Evolutionary conservation across 2,888 invertebrate genomes (phyloP).

Genomic region (Pristionchus arcanus): DNA sequence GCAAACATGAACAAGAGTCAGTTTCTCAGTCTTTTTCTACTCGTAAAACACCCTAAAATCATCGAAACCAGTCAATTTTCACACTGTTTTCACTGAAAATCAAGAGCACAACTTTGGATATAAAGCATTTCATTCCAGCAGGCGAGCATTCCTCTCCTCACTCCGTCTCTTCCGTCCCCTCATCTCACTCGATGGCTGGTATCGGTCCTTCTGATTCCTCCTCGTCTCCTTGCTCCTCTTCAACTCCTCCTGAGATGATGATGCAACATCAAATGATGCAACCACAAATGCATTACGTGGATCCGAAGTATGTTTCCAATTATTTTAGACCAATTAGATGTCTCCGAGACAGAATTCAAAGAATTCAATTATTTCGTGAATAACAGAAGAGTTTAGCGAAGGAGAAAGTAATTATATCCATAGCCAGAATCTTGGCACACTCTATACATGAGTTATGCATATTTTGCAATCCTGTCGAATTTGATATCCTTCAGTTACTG

Average conservation of each 20-base stretch:
- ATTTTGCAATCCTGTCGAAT: too few species aligned
- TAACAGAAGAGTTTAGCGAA: too few species aligned
- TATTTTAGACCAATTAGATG: too few species aligned
- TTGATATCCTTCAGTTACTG: too few species aligned
- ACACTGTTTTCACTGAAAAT: neutral
- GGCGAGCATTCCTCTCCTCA: neutral
- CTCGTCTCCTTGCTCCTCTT: neutral
- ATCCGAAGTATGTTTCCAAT: neutral
- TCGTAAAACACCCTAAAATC: neutral
- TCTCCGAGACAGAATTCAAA: too few species aligned
- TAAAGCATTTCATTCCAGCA: neutral
- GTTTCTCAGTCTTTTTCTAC: neutral
- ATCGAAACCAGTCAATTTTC: too few species aligned
- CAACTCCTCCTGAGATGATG: constrained; percentile 7
- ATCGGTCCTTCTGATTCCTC: constrained; percentile 8
- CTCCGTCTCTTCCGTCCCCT: constrained; percentile 9
- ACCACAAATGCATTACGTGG: neutral
- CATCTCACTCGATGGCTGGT: neutral
- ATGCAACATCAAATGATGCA: neutral
- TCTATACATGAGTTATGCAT: too few species aligned
- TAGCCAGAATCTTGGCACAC: too few species aligned
- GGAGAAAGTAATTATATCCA: too few species aligned
- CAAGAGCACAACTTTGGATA: neutral
- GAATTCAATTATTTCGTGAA: too few species aligned
- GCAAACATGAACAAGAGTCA: constrained; percentile 6